Percentiles rank a stretch among this genome's conserved stretches.
phyloP scores from a whole-genome alignment of 2,113 vertebrate genomes.

The Acrocephalus kingi region DNA sequence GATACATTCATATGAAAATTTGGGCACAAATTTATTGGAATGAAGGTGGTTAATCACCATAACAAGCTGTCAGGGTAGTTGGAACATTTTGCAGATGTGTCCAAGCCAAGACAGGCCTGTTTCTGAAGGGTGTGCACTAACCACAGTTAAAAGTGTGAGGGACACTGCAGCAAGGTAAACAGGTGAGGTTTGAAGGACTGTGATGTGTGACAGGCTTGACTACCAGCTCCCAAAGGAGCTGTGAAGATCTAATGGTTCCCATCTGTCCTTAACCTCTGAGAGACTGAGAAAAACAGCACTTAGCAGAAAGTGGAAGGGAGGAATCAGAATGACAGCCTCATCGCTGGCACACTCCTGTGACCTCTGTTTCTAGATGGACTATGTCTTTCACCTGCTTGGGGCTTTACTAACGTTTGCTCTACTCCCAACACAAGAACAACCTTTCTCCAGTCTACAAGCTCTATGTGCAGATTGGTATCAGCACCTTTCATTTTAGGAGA shows the following conservation, averaged over 20 bases:
- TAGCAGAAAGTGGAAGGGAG: neutral
- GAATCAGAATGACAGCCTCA: neutral
- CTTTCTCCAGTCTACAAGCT: neutral
- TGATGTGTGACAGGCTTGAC: slow-evolving; percentile 11
- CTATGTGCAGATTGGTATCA: neutral
- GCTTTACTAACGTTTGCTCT: neutral
- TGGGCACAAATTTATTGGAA: slow-evolving; percentile 21
- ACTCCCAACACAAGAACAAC: neutral
- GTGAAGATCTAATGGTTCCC: slow-evolving; percentile 34
- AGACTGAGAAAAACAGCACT: slow-evolving; percentile 23
- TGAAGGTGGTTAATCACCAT: slow-evolving; percentile 43
- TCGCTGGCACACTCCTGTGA: neutral
- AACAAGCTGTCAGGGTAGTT: neutral
- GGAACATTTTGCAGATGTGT: slow-evolving; percentile 3
- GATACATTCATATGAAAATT: slow-evolving; percentile 34
- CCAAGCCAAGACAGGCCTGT: neutral
- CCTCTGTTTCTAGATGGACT: neutral
- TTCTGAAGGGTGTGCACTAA: neutral
- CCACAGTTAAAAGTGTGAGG: neutral
- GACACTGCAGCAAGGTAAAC: neutral
- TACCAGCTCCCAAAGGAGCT: slow-evolving; percentile 36
- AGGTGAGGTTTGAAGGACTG: slow-evolving; percentile 18
- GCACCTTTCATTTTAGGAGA: neutral
- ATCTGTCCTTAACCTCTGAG: slow-evolving; percentile 35
- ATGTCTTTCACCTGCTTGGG: neutral